These are phyloP conservation scores for Cairina moschata DNA, from an alignment of 2,113 vertebrate genomes.

Conservation along the genomic window DNA sequence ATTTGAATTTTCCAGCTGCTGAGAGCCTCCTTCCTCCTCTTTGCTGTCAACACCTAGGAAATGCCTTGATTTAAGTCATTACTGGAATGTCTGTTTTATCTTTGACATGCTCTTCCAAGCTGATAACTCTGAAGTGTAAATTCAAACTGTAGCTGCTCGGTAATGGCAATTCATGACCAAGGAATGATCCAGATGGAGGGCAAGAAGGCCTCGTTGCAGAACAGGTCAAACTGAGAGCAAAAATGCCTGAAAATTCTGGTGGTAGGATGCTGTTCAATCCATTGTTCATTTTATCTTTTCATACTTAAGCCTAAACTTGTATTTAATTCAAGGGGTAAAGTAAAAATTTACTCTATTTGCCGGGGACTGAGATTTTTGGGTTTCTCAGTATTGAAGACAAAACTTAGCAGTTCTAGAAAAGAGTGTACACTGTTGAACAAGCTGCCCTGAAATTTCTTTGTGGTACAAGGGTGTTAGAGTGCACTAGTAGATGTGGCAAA, in stretches of 20 bases:
- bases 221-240: neutral
- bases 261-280: neutral
- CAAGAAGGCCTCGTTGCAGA: neutral
- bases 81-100: conserved; percentile 6
- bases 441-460: neutral
- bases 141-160: neutral
- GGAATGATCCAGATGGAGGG: neutral
- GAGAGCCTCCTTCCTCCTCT: conserved; percentile 41
- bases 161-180: neutral
- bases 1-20: conserved; percentile 37
- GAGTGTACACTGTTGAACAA: neutral
- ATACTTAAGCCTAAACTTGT: neutral
- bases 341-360: neutral
- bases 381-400: neutral
- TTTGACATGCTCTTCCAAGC: neutral
- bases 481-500: too few species aligned
- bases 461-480: neutral
- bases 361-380: neutral
- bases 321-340: neutral
- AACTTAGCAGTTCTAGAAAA: neutral
- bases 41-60: conserved; percentile 48
- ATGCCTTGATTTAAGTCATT: neutral
- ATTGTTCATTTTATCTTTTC: neutral
- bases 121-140: neutral
- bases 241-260: neutral